These are phyloP conservation scores for Caenorhabditis zanzibari DNA, from an alignment of 2,888 invertebrate species.

Conservation along the genomic window DNA sequence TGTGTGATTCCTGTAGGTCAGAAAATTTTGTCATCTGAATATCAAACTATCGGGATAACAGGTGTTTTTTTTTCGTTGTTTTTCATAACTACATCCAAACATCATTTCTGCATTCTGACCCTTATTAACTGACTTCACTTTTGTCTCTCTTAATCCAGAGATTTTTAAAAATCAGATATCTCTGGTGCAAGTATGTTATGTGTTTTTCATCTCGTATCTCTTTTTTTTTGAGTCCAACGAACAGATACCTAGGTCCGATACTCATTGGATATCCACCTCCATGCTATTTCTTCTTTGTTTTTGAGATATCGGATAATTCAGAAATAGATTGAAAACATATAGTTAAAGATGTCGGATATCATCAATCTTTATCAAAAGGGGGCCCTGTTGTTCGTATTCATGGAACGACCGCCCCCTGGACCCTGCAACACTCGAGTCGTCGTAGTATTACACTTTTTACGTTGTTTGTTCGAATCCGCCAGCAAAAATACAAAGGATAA, in stretches of 20 bases:
- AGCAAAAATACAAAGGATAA: slow-evolving; percentile 37
- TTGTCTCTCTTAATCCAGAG: neutral
- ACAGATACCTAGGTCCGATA: slow-evolving; percentile 38
- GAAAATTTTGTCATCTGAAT: slow-evolving; percentile 14
- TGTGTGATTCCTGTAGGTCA: slow-evolving; percentile 42
- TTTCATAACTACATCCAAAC: slow-evolving; percentile 6
- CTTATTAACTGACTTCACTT: slow-evolving; percentile 3
- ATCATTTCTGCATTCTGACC: slow-evolving; percentile 23
- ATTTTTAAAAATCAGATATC: slow-evolving; percentile 22
- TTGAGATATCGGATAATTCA: slow-evolving; percentile 26
- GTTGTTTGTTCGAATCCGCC: slow-evolving; percentile 47
- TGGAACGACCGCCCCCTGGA: slow-evolving; percentile 59
- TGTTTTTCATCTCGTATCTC: slow-evolving; percentile 4
- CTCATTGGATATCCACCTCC: slow-evolving; percentile 26
- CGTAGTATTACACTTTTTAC: slow-evolving; percentile 55
- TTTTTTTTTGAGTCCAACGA: slow-evolving; percentile 31
- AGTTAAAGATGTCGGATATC: slow-evolving; percentile 41
- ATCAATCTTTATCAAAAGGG: slow-evolving; percentile 58
- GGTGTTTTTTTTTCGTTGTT: slow-evolving; percentile 25
- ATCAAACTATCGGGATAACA: slow-evolving; percentile 29
- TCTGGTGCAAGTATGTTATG: slow-evolving; percentile 6
- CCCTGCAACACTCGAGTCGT: slow-evolving; percentile 49
- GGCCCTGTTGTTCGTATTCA: slow-evolving; percentile 11
- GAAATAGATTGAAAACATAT: slow-evolving; percentile 50
- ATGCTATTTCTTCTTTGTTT: slow-evolving; percentile 31